phyloP scores from a whole-genome alignment of 2,888 invertebrate genomes.

The Steinernema hermaphroditum region DNA sequence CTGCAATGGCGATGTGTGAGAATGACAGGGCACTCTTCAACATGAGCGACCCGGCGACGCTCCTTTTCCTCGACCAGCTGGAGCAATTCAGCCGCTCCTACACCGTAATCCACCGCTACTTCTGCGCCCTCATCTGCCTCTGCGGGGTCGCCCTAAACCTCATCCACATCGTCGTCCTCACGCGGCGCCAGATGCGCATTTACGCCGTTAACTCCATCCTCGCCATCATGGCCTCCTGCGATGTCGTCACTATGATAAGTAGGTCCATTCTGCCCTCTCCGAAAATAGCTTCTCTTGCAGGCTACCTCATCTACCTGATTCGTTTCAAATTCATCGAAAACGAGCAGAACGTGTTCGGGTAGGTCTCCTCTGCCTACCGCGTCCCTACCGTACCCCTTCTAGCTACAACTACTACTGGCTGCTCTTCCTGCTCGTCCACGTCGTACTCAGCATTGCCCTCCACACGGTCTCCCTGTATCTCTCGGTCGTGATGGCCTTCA shows the following conservation, averaged over 20 bases:
- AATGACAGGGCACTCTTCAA: constrained; percentile 12
- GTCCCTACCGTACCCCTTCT: constrained; percentile 24
- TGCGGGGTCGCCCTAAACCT: constrained; percentile 11
- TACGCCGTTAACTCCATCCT: constrained; percentile 17
- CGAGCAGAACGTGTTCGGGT: constrained; percentile 15
- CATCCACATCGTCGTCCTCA: constrained; percentile 6
- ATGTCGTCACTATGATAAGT: constrained; percentile 10
- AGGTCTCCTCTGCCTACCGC: constrained; percentile 13
- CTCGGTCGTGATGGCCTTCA: constrained; percentile 62
- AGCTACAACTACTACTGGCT: constrained; percentile 36
- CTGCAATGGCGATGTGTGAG: constrained; percentile 10
- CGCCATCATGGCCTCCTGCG: not conserved
- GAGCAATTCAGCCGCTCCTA: not conserved
- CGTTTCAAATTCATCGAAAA: constrained; percentile 42
- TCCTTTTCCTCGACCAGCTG: not conserved
- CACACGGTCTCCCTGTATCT: constrained; percentile 64
- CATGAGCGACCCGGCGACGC: not conserved
- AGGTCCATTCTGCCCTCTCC: not conserved
- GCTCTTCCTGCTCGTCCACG: constrained; percentile 43
- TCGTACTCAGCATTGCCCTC: constrained; percentile 56
- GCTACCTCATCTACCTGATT: constrained; percentile 53
- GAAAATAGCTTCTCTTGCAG: not conserved
- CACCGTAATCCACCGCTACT: constrained; percentile 7
- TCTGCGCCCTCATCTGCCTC: not conserved
- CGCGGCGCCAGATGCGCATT: not conserved